Evolutionary conservation across 2,797 vertebrate genomes (phyloP), one percentile per base, ranked within the genome.

Genomic region (Delichon dasypus): DNA sequence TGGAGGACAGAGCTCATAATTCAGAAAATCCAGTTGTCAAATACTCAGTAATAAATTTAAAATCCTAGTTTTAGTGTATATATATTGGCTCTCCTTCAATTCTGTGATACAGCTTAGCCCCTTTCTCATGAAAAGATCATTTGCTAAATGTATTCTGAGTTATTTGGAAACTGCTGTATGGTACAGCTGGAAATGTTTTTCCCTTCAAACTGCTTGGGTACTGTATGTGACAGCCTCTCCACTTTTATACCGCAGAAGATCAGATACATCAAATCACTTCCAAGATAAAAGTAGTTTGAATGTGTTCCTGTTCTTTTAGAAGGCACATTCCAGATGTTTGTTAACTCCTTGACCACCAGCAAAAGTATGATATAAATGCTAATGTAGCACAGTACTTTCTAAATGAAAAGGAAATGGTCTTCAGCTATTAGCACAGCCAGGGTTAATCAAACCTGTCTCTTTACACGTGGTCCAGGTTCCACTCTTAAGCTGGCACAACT

Each of bases 151-250:
- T 91, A 62, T 82, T 77, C 68, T 0, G 1, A 71, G 32, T 65
- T 80, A 29, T 50, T 32, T 75, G 86, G 68, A 61, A 95, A 75
- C 66, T 72, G 53, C 58, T 88, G 30, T 36, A 44, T 62, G 78
- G 89, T 94, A 68, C 84, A 96, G 73, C 89, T 96, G 87, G 94
- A 90, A 95, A 75, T 92, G 67, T 14, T 95, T 96, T 96, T 55
- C 95, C 79, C 90, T 60, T 91, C 80, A 95, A 94, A 88, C 58
- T 30, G 2, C 83, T 90, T 38, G 34, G 71, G 51, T 72, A 51
- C 68, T 89, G 45, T 75, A 45, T 96, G 38, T 95, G 88, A 95
- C 76, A 93, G 87, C 91, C 93, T 36, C 57, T 94, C 27, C 62
- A 78, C 67, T 89, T 95, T 90, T 85, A 72, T 76, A 94, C 76